These are phyloP conservation scores for Ianthella basta DNA, from an alignment of 37 sponge, comb jelly and placozoan genomes.

Conservation along the genomic window DNA sequence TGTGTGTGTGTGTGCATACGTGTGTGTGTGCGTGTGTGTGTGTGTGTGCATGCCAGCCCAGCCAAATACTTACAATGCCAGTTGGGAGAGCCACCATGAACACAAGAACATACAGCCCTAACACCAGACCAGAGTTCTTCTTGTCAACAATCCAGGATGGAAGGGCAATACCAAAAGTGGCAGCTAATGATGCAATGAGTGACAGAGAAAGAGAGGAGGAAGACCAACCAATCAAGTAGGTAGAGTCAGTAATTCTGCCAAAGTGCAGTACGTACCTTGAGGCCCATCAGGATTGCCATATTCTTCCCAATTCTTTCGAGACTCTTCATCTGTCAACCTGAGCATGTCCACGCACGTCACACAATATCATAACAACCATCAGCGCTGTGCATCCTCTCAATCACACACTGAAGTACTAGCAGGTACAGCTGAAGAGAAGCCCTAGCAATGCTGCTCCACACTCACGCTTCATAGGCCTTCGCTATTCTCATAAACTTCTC, in stretches of 20 bases:
- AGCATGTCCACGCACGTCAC: not conserved
- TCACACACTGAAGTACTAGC: too few relatives aligned
- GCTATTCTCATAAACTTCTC: constrained; percentile 90
- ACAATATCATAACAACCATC: not conserved
- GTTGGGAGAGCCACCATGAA: constrained; percentile 82
- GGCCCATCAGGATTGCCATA: constrained; percentile 96
- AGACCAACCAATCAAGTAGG: not conserved
- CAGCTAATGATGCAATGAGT: constrained; percentile 4
- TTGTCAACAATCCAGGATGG: constrained; percentile 96
- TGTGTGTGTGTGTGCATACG: not conserved
- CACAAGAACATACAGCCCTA: constrained; percentile 68
- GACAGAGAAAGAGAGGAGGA: not conserved
- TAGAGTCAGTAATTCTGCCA: not conserved
- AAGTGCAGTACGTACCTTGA: constrained; percentile 30
- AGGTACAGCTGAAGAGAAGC: too few relatives aligned
- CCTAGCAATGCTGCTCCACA: not conserved
- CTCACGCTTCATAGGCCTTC: constrained; percentile 91
- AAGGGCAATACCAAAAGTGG: constrained; percentile 92
- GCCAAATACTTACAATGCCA: constrained; percentile 60
- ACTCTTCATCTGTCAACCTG: constrained; percentile 86
- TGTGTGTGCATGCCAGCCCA: not conserved
- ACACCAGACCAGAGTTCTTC: constrained; percentile 71
- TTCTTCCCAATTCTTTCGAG: constrained; percentile 87
- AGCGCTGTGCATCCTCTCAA: too few relatives aligned
- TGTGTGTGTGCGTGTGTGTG: too few relatives aligned